Conservation (phyloP, 2,113 vertebrate genomes). For the Trachemys scripta region DNA sequence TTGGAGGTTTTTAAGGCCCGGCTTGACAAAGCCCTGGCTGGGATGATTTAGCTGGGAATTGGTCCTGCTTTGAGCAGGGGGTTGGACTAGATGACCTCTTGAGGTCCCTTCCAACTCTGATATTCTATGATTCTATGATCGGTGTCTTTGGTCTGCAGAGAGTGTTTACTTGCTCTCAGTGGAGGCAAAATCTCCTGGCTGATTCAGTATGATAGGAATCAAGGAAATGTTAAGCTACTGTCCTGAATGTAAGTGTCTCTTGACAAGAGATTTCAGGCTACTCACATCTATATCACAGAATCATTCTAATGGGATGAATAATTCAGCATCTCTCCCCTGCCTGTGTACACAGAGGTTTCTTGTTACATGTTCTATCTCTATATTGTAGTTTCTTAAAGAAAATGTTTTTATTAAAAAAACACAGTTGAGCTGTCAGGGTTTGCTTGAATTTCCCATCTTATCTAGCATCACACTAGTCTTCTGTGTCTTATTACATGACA, state of each 20-base stretch:
- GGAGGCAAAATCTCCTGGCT: constrained; percentile 33
- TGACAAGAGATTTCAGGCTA: constrained; percentile 52
- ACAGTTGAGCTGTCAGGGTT: neutral
- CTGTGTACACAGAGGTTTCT: neutral
- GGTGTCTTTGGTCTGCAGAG: constrained; percentile 15
- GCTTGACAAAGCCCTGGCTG: too few species aligned
- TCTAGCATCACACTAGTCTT: neutral
- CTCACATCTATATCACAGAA: constrained; percentile 19
- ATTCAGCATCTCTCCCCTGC: neutral
- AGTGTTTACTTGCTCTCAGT: constrained; percentile 37
- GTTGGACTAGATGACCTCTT: too few species aligned
- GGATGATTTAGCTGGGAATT: too few species aligned
- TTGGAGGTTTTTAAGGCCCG: too few species aligned
- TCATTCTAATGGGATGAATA: constrained; percentile 7
- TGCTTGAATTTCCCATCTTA: neutral
- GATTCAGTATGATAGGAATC: constrained; percentile 45
- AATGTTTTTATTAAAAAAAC: neutral
- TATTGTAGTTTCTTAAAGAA: neutral
- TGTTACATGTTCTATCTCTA: neutral
- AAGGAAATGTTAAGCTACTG: constrained; percentile 49
- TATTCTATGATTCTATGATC: too few species aligned
- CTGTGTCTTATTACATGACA: accelerated
- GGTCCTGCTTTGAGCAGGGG: too few species aligned
- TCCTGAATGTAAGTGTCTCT: constrained; percentile 29
- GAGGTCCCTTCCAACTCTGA: too few species aligned